These are phyloP conservation scores for Spilosoma lubricipeda DNA, from an alignment of 2,888 invertebrate genomes.

Conservation along the genomic window DNA sequence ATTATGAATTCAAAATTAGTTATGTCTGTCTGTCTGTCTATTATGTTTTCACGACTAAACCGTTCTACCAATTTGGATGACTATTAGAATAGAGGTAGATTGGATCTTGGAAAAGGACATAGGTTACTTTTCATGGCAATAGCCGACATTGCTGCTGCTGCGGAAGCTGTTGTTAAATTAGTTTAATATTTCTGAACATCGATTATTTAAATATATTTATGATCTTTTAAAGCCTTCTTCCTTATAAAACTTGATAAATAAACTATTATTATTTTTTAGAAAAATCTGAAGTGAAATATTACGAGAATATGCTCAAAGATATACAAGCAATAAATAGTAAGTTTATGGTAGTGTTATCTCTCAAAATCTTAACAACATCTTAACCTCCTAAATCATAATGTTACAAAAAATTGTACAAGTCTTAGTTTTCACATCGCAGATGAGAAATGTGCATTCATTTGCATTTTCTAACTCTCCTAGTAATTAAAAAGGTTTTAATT, in stretches of 20 bases:
- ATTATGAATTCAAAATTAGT: too few relatives aligned
- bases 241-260: too few relatives aligned
- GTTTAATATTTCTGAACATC: neutral
- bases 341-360: neutral
- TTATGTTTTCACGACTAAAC: too few relatives aligned
- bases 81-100: too few relatives aligned
- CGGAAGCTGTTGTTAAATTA: neutral
- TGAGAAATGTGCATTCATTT: neutral
- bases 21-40: too few relatives aligned
- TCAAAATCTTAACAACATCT: neutral
- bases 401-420: neutral
- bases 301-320: slow-evolving; percentile 22
- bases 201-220: neutral
- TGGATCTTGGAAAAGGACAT: too few relatives aligned
- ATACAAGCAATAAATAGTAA: slow-evolving; percentile 23
- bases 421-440: neutral
- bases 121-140: too few relatives aligned
- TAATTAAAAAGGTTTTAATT: neutral
- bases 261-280: slow-evolving; percentile 9
- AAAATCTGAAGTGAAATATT: slow-evolving; percentile 16
- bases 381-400: neutral
- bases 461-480: neutral
- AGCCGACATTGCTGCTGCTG: too few relatives aligned
- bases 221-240: too few relatives aligned
- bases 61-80: too few relatives aligned